phyloP scores from a whole-genome alignment of 2,113 vertebrate genomes.

The Daboia siamensis region DNA sequence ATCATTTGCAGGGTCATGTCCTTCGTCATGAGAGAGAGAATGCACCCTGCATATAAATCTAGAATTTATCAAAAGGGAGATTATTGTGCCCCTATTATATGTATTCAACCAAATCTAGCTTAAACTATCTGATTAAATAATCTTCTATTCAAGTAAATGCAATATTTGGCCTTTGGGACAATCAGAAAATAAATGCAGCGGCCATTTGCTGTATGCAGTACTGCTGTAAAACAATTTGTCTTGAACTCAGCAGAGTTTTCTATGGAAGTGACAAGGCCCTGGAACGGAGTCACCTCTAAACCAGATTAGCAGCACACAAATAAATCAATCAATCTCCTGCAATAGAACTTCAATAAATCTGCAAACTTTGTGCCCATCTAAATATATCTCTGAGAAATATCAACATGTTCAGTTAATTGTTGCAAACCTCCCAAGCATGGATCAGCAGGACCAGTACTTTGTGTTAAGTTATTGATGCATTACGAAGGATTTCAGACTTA shows the following conservation, averaged over 20 bases:
- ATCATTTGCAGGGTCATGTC: background rate
- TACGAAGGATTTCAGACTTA: constrained; percentile 52
- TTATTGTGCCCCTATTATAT: background rate
- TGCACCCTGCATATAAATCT: background rate
- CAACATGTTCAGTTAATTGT: constrained; percentile 24
- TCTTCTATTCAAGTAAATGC: background rate
- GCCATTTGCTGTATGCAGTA: background rate
- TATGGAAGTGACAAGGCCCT: constrained; percentile 19
- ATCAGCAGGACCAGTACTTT: constrained; percentile 18
- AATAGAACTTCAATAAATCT: constrained; percentile 16
- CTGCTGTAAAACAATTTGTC: background rate
- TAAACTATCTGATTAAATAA: background rate
- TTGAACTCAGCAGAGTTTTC: constrained; percentile 24
- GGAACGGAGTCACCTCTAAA: background rate
- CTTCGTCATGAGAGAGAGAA: background rate
- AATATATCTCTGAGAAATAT: constrained; percentile 41
- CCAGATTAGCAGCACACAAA: background rate
- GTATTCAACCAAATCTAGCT: background rate
- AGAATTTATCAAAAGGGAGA: background rate
- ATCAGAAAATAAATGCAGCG: background rate
- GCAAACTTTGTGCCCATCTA: constrained; percentile 40
- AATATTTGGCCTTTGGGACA: background rate
- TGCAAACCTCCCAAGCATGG: constrained; percentile 20
- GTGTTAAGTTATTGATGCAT: constrained; percentile 40
- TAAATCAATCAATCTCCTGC: constrained; percentile 21